Conservation (phyloP, 2,888 invertebrate genomes). For the Lasioglossum marginatum region DNA sequence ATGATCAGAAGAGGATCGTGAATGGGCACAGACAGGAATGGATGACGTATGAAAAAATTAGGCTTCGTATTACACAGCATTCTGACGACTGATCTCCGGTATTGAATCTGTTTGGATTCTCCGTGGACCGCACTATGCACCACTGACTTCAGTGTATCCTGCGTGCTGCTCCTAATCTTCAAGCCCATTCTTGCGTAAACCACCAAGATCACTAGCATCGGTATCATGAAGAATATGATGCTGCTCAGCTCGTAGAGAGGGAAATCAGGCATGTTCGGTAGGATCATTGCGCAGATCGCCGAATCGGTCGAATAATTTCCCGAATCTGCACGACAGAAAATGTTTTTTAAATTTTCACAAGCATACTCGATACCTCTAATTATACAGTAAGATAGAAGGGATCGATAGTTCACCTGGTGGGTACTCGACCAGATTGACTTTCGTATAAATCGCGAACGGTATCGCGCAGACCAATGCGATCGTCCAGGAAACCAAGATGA, state of each 20-base stretch:
- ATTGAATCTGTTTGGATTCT: slow-evolving; percentile 89
- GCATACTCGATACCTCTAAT: background rate
- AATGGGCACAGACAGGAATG: background rate
- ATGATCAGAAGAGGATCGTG: too few relatives aligned
- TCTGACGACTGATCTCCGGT: slow-evolving; percentile 90
- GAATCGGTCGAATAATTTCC: slow-evolving; percentile 88
- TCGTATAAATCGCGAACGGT: slow-evolving; percentile 91
- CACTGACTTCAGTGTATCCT: slow-evolving; percentile 84
- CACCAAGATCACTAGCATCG: slow-evolving; percentile 90
- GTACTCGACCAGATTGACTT: slow-evolving; percentile 90
- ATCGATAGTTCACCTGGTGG: slow-evolving; percentile 86
- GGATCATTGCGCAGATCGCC: slow-evolving; percentile 92
- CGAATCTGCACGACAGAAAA: slow-evolving; percentile 80
- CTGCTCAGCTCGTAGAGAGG: slow-evolving; percentile 93
- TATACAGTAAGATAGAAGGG: background rate
- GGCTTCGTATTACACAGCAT: slow-evolving; percentile 89
- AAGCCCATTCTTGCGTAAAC: slow-evolving; percentile 93
- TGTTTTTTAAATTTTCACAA: background rate
- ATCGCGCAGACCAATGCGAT: slow-evolving; percentile 90
- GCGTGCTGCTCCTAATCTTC: slow-evolving; percentile 87
- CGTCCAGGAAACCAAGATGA: slow-evolving; percentile 92
- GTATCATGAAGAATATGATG: slow-evolving; percentile 92
- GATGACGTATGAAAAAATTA: background rate
- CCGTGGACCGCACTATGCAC: slow-evolving; percentile 89
- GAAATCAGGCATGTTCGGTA: slow-evolving; percentile 86